Conservation (phyloP, 1,140 invertebrate genomes). For the Papilio polytes region DNA sequence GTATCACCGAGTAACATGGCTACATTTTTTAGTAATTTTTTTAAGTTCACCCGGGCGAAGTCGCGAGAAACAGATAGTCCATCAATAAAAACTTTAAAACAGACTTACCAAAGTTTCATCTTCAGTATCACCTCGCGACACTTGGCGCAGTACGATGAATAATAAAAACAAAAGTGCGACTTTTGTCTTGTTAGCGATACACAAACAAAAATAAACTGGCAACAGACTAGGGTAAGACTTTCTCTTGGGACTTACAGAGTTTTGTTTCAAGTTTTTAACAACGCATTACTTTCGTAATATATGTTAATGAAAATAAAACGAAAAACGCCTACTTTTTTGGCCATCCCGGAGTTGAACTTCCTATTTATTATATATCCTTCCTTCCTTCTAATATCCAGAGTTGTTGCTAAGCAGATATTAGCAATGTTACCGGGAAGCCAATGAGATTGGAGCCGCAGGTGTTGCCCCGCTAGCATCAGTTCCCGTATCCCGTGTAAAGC, state of each 20-base stretch:
- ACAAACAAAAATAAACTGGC: conserved; percentile 27
- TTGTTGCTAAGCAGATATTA: too few relatives aligned
- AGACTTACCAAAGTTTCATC: conserved; percentile 3
- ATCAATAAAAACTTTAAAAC: not conserved
- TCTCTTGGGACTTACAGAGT: not conserved
- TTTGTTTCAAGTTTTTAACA: not conserved
- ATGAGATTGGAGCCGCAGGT: too few relatives aligned
- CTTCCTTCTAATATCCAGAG: too few relatives aligned
- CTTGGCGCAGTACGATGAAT: conserved; percentile 17
- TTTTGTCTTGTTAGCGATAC: conserved; percentile 28
- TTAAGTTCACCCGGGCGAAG: too few relatives aligned
- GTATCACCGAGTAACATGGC: too few relatives aligned
- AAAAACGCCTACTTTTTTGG: not conserved
- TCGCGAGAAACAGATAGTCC: too few relatives aligned
- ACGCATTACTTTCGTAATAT: not conserved
- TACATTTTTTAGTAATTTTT: too few relatives aligned
- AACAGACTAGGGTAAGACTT: conserved; percentile 4
- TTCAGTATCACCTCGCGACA: conserved; percentile 9
- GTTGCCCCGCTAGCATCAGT: too few relatives aligned
- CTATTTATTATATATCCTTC: too few relatives aligned
- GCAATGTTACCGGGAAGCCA: too few relatives aligned
- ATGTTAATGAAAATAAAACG: not conserved
- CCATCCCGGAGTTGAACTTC: not conserved
- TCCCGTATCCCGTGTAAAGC: too few relatives aligned
- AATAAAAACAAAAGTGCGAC: conserved; percentile 24